These are phyloP conservation scores for Chaetophractus vellerosus DNA, from an alignment of 2,797 vertebrate genomes.

Conservation along the genomic window DNA sequence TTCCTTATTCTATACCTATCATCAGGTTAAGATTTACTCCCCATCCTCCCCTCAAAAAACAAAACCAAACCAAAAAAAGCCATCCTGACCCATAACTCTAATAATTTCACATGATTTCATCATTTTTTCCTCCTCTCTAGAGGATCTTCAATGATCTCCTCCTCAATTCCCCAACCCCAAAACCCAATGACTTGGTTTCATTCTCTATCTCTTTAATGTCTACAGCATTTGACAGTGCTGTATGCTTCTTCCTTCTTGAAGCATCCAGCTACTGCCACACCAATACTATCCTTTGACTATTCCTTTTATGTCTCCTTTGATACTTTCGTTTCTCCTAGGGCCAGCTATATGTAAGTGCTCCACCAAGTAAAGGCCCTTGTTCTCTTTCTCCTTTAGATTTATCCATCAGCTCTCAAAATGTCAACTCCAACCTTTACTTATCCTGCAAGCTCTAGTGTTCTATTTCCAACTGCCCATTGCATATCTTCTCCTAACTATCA, in stretches of 20 bases:
- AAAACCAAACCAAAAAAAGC: background rate
- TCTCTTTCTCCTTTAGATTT: background rate
- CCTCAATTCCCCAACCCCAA: background rate
- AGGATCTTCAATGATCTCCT: background rate
- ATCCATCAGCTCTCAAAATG: background rate
- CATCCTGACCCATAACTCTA: background rate
- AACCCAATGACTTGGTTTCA: background rate
- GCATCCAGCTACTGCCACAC: background rate
- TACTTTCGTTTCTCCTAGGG: background rate
- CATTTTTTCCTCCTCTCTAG: background rate
- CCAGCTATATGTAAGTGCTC: background rate
- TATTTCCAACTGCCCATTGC: background rate
- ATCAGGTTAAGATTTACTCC: background rate
- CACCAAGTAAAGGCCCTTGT: background rate
- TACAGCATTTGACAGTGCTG: background rate
- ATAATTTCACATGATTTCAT: background rate
- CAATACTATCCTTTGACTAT: background rate
- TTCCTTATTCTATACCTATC: background rate
- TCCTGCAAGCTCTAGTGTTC: background rate
- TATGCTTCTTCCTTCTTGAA: background rate
- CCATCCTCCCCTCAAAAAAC: too few species aligned
- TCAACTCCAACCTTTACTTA: background rate
- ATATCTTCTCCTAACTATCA: background rate
- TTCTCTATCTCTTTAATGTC: background rate
- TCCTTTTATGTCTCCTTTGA: background rate